Conservation (phyloP, 2,888 invertebrate species). For the Cenopis cana region DNA sequence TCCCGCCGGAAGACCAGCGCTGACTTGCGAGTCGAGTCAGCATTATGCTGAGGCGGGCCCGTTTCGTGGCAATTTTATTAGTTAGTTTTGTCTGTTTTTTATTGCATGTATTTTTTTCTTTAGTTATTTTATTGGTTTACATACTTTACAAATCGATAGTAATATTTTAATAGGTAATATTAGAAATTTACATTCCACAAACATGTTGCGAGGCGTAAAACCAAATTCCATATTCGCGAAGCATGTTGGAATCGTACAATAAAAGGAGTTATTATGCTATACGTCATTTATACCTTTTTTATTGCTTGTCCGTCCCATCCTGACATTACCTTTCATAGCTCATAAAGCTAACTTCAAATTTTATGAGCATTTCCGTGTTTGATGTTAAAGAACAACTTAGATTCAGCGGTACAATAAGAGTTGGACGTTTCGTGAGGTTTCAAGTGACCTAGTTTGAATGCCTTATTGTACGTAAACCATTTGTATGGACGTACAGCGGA, state of each 20-base stretch:
- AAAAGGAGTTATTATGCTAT: constrained; percentile 38
- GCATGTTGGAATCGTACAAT: constrained; percentile 30
- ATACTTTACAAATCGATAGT: not conserved
- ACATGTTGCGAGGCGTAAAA: constrained; percentile 26
- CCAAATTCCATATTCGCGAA: constrained; percentile 23
- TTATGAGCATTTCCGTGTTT: constrained; percentile 26
- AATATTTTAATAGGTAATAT: constrained; percentile 7
- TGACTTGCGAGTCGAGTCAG: no score
- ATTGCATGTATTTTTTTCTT: no score
- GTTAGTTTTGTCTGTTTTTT: no score
- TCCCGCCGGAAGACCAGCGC: no score
- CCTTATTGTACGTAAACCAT: not conserved
- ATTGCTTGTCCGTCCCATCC: constrained; percentile 22
- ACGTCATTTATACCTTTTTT: constrained; percentile 34
- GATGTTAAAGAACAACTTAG: constrained; percentile 13
- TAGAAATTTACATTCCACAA: constrained; percentile 1
- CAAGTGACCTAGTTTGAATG: constrained; percentile 8
- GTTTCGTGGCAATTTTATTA: no score
- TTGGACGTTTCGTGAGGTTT: not conserved
- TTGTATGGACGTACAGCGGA: not conserved
- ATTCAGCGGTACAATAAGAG: not conserved
- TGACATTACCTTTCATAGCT: constrained; percentile 33
- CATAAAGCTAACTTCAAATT: constrained; percentile 37
- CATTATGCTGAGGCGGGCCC: no score
- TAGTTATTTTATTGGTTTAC: no score